A percentile compares a stretch with the other conserved stretches of the same genome.
Conservation (phyloP, 2,113 vertebrate species). For the Apistogramma diplotaenia region DNA sequence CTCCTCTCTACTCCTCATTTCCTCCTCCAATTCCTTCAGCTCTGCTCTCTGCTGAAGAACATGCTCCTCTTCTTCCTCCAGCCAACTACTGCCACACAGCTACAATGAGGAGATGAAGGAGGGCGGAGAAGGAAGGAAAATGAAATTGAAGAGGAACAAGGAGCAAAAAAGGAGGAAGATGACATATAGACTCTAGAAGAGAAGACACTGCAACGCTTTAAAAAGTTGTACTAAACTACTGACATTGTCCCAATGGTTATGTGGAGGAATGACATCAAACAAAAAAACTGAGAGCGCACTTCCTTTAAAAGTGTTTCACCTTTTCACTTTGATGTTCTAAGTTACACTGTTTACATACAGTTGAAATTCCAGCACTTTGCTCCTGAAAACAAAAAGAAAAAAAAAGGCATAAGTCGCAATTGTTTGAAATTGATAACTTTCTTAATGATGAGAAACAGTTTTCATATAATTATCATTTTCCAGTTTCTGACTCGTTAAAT, state of each 20-base stretch:
- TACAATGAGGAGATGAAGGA: slow-evolving; percentile 57
- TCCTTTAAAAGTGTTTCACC: slow-evolving; percentile 20
- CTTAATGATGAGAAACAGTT: background rate
- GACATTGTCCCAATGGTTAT: background rate
- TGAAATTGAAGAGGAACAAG: background rate
- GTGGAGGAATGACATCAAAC: background rate
- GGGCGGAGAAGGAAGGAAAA: background rate
- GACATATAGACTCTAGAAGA: background rate
- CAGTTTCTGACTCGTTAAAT: background rate
- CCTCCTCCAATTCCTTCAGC: slow-evolving; percentile 82
- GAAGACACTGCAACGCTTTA: background rate
- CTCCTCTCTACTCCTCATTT: slow-evolving; percentile 84
- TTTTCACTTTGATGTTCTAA: slow-evolving; percentile 10
- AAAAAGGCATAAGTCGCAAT: background rate
- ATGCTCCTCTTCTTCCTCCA: slow-evolving; percentile 87
- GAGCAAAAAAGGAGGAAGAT: background rate
- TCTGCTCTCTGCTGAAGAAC: slow-evolving; percentile 82
- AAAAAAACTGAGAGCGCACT: background rate
- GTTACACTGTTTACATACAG: slow-evolving; percentile 30
- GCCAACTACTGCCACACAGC: slow-evolving; percentile 77
- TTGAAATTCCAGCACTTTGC: slow-evolving; percentile 69
- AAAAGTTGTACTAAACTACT: background rate
- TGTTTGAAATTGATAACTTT: background rate
- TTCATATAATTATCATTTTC: background rate
- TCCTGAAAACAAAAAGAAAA: slow-evolving; percentile 64